Evolutionary conservation across 2,797 vertebrate genomes (phyloP).

Genomic region (Salarias fasciatus): DNA sequence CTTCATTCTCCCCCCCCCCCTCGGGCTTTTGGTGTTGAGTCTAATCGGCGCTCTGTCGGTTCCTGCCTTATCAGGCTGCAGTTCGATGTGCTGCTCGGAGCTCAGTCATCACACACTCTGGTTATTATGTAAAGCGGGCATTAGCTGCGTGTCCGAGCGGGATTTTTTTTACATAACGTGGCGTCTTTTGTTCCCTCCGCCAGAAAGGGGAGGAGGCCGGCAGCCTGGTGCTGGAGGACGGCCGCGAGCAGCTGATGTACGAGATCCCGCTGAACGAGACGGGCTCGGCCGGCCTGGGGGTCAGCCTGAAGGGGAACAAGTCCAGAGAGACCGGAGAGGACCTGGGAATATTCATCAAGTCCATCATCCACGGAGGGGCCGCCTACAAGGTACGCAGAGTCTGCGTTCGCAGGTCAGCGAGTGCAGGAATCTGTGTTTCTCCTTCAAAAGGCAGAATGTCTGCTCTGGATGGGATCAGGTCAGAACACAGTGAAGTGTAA

Average conservation of each 20-base stretch:
- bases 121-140: conserved; percentile 41
- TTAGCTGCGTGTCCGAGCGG: too few relatives aligned
- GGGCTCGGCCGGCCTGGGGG: conserved; percentile 93
- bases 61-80: conserved; percentile 38
- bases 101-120: conserved; percentile 25
- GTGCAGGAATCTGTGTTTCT: too few relatives aligned
- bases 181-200: conserved; percentile 2
- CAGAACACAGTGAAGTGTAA: too few relatives aligned
- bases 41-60: conserved; percentile 33
- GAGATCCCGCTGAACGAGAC: conserved; percentile 96
- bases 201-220: conserved; percentile 88
- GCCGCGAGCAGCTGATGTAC: conserved; percentile 92
- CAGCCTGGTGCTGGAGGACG: conserved; percentile 77
- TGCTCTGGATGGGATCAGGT: too few relatives aligned
- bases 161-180: conserved; percentile 15
- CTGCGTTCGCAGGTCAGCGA: too few relatives aligned
- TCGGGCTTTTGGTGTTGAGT: conserved; percentile 7
- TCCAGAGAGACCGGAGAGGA: conserved; percentile 93
- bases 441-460: too few relatives aligned
- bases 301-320: conserved; percentile 97
- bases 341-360: conserved; percentile 98
- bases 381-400: conserved; percentile 98
- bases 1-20: not conserved
- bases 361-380: conserved; percentile 94
- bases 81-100: conserved; percentile 25